Percentiles rank a stretch among this genome's conserved stretches.
Conservation (phyloP, 2,888 invertebrate genomes). For the Napeogenes sylphis region DNA sequence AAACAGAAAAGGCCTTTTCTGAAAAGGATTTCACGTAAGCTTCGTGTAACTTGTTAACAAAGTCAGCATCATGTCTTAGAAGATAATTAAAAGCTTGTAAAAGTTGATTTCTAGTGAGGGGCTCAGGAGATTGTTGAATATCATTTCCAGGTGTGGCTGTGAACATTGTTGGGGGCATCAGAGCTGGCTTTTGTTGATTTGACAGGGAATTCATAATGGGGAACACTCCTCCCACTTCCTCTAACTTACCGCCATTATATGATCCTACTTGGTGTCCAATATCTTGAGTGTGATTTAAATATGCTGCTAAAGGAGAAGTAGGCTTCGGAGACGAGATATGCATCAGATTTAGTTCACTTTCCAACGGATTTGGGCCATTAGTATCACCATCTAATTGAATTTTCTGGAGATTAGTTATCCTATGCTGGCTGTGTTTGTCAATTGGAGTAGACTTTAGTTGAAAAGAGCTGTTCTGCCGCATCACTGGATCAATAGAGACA, state of each 20-base stretch:
- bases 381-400: conserved; percentile 52
- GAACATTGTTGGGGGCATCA: conserved; percentile 93
- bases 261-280: conserved; percentile 55
- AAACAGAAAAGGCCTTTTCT: conserved; percentile 77
- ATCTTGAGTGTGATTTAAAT: conserved; percentile 72
- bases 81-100: conserved; percentile 93
- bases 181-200: conserved; percentile 81
- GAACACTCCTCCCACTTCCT: conserved; percentile 53
- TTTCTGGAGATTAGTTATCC: conserved; percentile 58
- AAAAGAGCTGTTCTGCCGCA: conserved; percentile 59
- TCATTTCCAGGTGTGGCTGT: conserved; percentile 77
- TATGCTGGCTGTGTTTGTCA: conserved; percentile 63
- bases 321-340: conserved; percentile 75
- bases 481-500: conserved; percentile 49
- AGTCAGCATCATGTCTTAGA: conserved; percentile 90
- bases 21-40: conserved; percentile 93
- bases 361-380: conserved; percentile 65
- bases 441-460: conserved; percentile 64
- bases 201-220: conserved; percentile 56
- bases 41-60: conserved; percentile 92
- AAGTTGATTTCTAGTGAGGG: conserved; percentile 91
- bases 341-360: conserved; percentile 75
- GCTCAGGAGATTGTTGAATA: conserved; percentile 77
- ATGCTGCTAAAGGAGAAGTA: conserved; percentile 76
- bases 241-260: conserved; percentile 57